phyloP scores from a whole-genome alignment of 2,113 vertebrate genomes.

The Noturus placidus region DNA sequence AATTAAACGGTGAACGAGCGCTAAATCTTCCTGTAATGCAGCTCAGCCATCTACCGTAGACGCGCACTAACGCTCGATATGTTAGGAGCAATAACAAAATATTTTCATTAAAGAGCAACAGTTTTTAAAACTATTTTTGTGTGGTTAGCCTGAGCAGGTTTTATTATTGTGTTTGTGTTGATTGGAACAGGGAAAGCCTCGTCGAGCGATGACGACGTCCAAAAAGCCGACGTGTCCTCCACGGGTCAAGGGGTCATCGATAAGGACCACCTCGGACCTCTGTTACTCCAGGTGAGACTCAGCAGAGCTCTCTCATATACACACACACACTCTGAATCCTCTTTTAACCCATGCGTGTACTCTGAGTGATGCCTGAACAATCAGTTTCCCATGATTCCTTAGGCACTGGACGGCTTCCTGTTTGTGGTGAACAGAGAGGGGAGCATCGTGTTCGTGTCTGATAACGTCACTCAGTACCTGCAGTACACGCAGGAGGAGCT shows the following conservation, averaged over 20 bases:
- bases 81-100: neutral
- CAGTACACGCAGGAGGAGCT: slow-evolving; percentile 97
- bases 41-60: neutral
- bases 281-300: slow-evolving; percentile 87
- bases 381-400: slow-evolving; percentile 34
- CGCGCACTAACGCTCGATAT: neutral
- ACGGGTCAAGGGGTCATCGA: slow-evolving; percentile 98
- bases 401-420: slow-evolving; percentile 96
- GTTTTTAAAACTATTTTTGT: no score
- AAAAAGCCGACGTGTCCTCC: slow-evolving; percentile 98
- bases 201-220: slow-evolving; percentile 91
- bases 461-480: slow-evolving; percentile 96
- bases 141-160: neutral
- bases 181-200: slow-evolving; percentile 82
- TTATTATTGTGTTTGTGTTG: slow-evolving; percentile 10
- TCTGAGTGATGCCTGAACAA: neutral
- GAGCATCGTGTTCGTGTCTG: slow-evolving; percentile 96
- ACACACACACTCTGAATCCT: neutral
- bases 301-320: neutral
- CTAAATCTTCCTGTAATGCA: neutral
- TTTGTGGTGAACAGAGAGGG: slow-evolving; percentile 98
- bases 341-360: neutral
- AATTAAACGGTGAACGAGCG: neutral
- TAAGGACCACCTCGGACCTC: slow-evolving; percentile 95
- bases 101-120: neutral